Evolutionary conservation across 1,140 invertebrate genomes (phyloP), one percentile per base, ranked within the genome.

Genomic region (Pollicipes pollicipes): DNA sequence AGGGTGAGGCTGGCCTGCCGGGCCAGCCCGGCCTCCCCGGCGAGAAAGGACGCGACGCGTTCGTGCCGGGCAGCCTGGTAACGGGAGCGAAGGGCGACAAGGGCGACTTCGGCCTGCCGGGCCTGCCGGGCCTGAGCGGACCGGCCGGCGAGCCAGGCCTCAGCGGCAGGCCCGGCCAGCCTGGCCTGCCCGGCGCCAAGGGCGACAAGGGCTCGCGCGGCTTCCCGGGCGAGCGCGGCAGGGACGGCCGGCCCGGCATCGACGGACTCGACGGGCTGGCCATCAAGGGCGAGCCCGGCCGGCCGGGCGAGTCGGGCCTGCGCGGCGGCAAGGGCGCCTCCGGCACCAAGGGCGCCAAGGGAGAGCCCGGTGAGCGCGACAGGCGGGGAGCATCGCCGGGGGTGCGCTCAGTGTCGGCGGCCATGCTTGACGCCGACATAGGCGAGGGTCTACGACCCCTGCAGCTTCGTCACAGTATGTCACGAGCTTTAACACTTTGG

Each of bases 221-320:
- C 0, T 70, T 68, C 37, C 68, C 73, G 27, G 77, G 77, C 66
- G 68, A 71, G 64, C 13, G 45, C 31, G 72, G 72, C 45, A 67
- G 68, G 82, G 83, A 70, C 68, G 70, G 29, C 73, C 75, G 30
- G 87, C 66, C 68, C 0, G 72, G 72, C 30, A 26, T 66, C 0
- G 66, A 64, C n/a, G 72, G 72, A 1, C 35, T 58, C 10, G 45
- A 58, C 45, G 45, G 45, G 2, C 45, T 58, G 45, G 45, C 45
- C 45, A 58, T 58, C 45, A 58, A 58, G 17, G 45, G 45, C 13
- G 45, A 58, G 2, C 45, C 17, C 10, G 45, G 45, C 13, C 8
- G 17, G 21, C 45, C 13, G 45, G 45, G 45, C 13, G 45, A 58
- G 13, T 10, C 13, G 13, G 45, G 45, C 45, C 2, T 6, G 8